Evolutionary conservation across 92 coral and sea anemone species (phyloP), one percentile per base, ranked within the genome.

Genomic region (Paragorgia papillata): DNA sequence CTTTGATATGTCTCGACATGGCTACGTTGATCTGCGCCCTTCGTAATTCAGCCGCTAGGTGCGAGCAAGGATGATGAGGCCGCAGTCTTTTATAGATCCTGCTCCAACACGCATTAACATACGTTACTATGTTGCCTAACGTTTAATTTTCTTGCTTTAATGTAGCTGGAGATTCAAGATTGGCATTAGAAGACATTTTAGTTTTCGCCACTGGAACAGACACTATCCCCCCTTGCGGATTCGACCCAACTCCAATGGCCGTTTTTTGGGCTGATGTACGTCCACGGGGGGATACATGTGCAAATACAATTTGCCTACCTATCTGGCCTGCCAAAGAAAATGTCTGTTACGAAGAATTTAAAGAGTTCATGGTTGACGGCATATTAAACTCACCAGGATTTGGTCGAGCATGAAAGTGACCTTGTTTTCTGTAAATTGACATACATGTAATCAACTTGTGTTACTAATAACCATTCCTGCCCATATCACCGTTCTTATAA

Each of bases 221-320:
- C 53, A 62, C 31, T 29, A 62, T 66, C 68, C 83, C 76, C 31
- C 83, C 83, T 44, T 66, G 76, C 66, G 75, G 83, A 24, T 79
- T 79, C 51, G 55, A 64, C 41, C 83, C 83, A 57, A 46, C 49
- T 40, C 58, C 75, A 37, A 58, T 21, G 33, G 75, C 75, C 51
- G 48, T 46, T 49, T 79, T 79, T 63, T 65, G 83, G 76, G 59
- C 62, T 49, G 83, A 79, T 61, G 64, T 32, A 61, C 60, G 83
- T 51, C 75, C 83, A 64, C 60, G 83, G 25, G 83, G 83, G 44
- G 61, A 79, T 60, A 79, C 83, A 33, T 79, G 83, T 79, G 76
- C 83, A 26, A 79, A 66, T 79, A 51, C 83, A 79, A 54, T 79
- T 50, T 41, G 62, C 53, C 62, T 79, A 55, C 83, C 83, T 53